Conservation (phyloP, 2,113 vertebrate genomes). For the Turdus rufiventris region DNA sequence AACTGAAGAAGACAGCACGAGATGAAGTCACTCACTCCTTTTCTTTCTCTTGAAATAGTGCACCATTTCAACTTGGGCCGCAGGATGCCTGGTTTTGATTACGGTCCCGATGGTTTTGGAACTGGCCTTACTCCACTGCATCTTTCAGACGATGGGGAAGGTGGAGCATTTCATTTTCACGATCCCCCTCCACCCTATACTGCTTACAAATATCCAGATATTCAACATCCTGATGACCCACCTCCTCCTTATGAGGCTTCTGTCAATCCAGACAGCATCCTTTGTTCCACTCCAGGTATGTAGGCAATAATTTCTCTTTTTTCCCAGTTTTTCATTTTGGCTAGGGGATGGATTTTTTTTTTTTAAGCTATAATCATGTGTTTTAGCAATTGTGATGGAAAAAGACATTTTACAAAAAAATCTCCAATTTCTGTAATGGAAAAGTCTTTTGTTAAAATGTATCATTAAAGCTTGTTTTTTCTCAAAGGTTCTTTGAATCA, state of each 20-base stretch:
- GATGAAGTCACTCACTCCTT: background rate
- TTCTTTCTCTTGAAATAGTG: constrained; percentile 72
- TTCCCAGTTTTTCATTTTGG: background rate
- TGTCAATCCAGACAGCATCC: constrained; percentile 87
- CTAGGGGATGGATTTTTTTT: background rate
- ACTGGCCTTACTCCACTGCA: constrained; percentile 95
- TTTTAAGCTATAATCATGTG: background rate
- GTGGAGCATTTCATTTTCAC: constrained; percentile 95
- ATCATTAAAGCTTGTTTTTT: background rate
- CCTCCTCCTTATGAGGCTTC: constrained; percentile 96
- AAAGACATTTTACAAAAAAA: background rate
- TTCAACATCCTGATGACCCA: constrained; percentile 92
- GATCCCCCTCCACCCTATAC: constrained; percentile 95
- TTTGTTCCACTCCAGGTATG: constrained; percentile 87
- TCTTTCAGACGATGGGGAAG: constrained; percentile 95
- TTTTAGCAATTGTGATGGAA: background rate
- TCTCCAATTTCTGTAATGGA: background rate
- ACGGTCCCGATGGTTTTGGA: constrained; percentile 90
- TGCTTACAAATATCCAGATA: constrained; percentile 95
- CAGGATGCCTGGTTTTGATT: constrained; percentile 94
- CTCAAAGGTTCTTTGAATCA: background rate
- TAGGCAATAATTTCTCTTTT: background rate
- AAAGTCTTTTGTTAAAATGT: background rate
- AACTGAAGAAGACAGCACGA: background rate
- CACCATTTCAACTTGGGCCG: constrained; percentile 97